Conservation (phyloP, 1,140 invertebrate genomes). For the Wiebesia pumilae region DNA sequence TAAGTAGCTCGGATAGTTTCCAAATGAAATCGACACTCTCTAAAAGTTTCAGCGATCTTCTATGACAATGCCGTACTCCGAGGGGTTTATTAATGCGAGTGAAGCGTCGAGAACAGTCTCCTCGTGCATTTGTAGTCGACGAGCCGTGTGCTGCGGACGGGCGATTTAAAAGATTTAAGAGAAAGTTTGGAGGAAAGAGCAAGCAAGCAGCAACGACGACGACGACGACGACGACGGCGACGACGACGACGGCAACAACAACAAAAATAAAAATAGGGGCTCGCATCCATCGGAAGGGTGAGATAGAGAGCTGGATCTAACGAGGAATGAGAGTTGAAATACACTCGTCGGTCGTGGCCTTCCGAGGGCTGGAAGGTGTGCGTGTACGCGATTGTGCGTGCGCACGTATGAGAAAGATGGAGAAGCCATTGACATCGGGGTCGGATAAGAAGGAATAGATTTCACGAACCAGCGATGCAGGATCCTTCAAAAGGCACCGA, state of each 20-base stretch:
- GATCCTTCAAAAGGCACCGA: constrained; percentile 73
- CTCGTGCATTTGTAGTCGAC: neutral
- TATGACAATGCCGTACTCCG: neutral
- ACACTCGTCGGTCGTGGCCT: neutral
- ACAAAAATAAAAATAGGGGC: too few species aligned
- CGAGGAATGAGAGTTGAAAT: constrained; percentile 65
- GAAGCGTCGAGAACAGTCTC: neutral
- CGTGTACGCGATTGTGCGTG: constrained; percentile 55
- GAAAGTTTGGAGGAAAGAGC: constrained; percentile 3
- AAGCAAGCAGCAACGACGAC: constrained; percentile 49
- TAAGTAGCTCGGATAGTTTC: neutral
- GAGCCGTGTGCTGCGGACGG: neutral
- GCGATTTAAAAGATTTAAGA: neutral
- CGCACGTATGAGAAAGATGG: constrained; percentile 53
- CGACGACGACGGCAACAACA: too few species aligned
- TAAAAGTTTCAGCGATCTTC: neutral
- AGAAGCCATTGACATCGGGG: constrained; percentile 71
- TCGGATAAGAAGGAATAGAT: constrained; percentile 72
- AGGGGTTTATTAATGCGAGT: neutral
- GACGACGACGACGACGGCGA: neutral
- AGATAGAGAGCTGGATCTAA: constrained; percentile 62
- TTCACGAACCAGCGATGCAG: constrained; percentile 74
- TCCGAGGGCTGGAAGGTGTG: neutral
- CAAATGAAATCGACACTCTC: neutral
- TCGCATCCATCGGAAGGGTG: constrained; percentile 5